Conservation (phyloP, 2,113 vertebrate species). For the Phrynocephalus versicolor region DNA sequence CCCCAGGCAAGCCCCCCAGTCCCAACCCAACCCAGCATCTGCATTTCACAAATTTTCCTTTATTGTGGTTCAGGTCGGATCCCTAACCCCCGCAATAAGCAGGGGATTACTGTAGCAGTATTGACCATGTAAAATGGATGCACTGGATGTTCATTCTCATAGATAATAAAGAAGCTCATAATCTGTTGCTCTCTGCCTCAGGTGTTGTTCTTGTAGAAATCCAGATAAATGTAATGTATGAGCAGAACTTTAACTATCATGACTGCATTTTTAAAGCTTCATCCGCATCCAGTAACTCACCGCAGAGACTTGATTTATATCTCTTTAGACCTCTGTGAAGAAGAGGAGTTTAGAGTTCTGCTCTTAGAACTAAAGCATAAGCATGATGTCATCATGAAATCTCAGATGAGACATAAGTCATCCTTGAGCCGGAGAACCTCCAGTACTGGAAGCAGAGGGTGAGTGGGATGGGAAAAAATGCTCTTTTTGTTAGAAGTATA, state of each 20-base stretch:
- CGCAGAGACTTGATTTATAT: constrained; percentile 20
- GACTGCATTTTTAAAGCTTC: neutral
- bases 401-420: constrained; percentile 95
- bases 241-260: neutral
- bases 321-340: constrained; percentile 90
- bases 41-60: too few relatives aligned
- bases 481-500: neutral
- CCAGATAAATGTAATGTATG: neutral
- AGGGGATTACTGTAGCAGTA: too few relatives aligned
- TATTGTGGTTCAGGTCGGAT: too few relatives aligned
- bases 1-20: too few relatives aligned
- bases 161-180: neutral
- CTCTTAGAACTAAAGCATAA: constrained; percentile 96
- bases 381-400: constrained; percentile 97
- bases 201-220: neutral
- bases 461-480: constrained; percentile 50
- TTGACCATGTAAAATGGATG: too few relatives aligned
- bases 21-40: too few relatives aligned
- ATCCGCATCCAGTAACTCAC: neutral
- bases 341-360: constrained; percentile 92
- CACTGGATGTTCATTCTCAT: neutral
- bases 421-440: constrained; percentile 93
- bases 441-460: constrained; percentile 95
- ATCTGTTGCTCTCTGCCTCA: neutral
- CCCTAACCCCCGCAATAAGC: too few relatives aligned